Percentiles rank a stretch among this genome's conserved stretches.
phyloP scores from a whole-genome alignment of 2,888 invertebrate species.

The Limnephilus rhombicus region DNA sequence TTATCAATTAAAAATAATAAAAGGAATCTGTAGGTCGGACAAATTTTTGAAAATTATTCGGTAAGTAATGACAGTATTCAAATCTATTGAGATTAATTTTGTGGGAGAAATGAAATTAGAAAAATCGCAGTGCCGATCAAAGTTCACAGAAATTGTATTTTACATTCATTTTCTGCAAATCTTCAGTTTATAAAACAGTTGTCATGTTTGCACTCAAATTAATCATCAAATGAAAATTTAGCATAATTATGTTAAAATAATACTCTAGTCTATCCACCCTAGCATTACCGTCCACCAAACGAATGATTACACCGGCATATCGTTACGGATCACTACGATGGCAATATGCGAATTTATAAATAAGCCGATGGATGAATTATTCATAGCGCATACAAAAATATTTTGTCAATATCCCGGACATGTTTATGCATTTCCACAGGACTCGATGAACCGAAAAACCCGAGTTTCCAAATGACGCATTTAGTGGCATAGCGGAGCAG shows the following conservation, averaged over 20 bases:
- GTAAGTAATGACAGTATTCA: no score
- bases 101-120: no score
- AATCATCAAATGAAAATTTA: neutral
- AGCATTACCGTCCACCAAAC: neutral
- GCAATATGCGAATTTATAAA: neutral
- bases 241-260: neutral
- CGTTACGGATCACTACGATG: neutral
- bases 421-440: constrained; percentile 8
- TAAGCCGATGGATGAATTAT: neutral
- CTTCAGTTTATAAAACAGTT: no score
- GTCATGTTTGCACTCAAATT: neutral
- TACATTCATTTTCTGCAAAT: no score
- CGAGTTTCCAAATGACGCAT: neutral
- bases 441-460: neutral
- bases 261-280: neutral
- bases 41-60: no score
- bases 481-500: neutral
- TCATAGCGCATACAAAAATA: neutral
- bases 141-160: no score
- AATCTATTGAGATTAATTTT: no score
- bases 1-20: no score
- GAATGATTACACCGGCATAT: neutral
- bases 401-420: neutral
- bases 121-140: no score
- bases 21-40: no score